Percentiles rank a stretch among this genome's conserved stretches.
Conservation (phyloP, 2,888 invertebrate species). For the Nomada goodeniana region DNA sequence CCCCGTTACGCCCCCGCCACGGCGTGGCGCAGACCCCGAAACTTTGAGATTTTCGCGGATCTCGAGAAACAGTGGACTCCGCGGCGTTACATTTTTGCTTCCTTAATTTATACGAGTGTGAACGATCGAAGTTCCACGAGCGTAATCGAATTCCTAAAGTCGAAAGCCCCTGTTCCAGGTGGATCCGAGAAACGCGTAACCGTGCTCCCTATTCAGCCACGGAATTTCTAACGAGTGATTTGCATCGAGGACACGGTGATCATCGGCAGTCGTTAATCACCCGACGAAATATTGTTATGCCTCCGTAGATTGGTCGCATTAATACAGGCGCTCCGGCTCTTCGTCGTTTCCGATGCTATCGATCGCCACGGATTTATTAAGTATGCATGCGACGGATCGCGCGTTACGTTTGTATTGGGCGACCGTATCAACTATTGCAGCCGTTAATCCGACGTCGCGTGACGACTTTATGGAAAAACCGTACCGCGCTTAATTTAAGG, state of each 20-base stretch:
- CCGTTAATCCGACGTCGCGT: conserved; percentile 65
- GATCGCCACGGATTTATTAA: conserved; percentile 67
- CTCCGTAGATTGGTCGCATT: conserved; percentile 61
- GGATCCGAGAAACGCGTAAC: background rate
- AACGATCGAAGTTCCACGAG: too few species aligned
- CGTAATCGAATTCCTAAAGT: too few species aligned
- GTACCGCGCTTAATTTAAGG: conserved; percentile 34
- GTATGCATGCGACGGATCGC: conserved; percentile 71
- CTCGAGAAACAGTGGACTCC: background rate
- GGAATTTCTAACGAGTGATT: conserved; percentile 67
- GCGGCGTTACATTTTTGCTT: background rate
- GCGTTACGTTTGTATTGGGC: conserved; percentile 69
- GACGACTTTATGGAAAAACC: conserved; percentile 57
- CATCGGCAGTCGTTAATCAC: conserved; percentile 64
- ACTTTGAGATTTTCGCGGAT: background rate
- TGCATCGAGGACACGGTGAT: conserved; percentile 57
- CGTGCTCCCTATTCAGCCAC: conserved; percentile 43
- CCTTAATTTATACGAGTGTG: too few species aligned
- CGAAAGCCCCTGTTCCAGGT: too few species aligned
- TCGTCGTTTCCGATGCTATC: conserved; percentile 50
- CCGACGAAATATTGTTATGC: conserved; percentile 62
- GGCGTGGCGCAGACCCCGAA: background rate
- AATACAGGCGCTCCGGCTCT: conserved; percentile 44
- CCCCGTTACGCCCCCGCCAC: background rate
- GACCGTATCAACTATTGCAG: conserved; percentile 57